Percentiles rank a stretch among this genome's conserved stretches.
Evolutionary conservation across 2,888 invertebrate species (phyloP).

Genomic region (Plagiodera versicolora): DNA sequence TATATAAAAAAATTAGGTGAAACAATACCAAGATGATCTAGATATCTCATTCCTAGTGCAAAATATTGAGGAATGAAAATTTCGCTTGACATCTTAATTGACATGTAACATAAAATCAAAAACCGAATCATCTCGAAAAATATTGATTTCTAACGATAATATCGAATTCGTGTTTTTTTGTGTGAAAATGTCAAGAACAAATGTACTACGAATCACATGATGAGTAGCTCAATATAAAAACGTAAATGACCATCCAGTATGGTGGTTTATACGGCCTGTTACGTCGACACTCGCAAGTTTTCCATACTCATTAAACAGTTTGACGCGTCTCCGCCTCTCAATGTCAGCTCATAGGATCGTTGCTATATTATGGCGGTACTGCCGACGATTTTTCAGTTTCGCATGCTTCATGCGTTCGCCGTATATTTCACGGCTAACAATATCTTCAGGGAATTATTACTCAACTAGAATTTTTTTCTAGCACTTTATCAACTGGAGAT

Average conservation of each 20-base stretch:
- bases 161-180: no score
- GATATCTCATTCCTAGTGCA: no score
- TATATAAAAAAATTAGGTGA: no score
- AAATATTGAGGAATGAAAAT: no score
- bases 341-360: not conserved
- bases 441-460: not conserved
- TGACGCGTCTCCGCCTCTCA: conserved; percentile 1
- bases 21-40: no score
- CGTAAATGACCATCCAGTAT: not conserved
- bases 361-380: not conserved
- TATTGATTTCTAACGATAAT: no score
- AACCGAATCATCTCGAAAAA: no score
- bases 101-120: no score
- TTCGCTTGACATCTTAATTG: no score
- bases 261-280: not conserved
- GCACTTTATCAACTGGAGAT: not conserved
- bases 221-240: no score
- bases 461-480: not conserved
- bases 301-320: conserved; percentile 1
- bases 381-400: not conserved
- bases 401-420: not conserved
- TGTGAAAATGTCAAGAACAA: no score
- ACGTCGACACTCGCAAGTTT: not conserved
- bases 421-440: conserved; percentile 1
- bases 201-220: no score